Conservation (phyloP, 2,888 invertebrate genomes). For the Gastrophysa polygoni region DNA sequence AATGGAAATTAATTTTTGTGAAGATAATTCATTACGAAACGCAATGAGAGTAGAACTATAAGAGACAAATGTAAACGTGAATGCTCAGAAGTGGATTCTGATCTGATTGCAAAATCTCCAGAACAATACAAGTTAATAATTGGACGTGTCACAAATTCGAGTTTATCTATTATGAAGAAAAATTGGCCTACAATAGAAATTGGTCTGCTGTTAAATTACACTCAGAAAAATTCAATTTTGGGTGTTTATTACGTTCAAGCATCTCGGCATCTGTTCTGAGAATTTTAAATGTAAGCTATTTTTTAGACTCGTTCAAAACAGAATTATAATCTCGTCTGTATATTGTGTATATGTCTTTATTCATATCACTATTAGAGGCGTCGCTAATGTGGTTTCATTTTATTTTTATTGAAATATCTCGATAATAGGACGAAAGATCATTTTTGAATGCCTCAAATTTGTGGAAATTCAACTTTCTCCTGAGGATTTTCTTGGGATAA, state of each 20-base stretch:
- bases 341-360: background rate
- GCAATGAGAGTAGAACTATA: too few species aligned
- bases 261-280: background rate
- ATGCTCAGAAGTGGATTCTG: too few species aligned
- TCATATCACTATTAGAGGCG: background rate
- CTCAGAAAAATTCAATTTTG: background rate
- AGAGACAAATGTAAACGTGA: too few species aligned
- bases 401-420: background rate
- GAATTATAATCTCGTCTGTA: background rate
- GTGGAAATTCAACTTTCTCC: background rate
- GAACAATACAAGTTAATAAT: too few species aligned
- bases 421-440: background rate
- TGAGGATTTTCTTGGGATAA: background rate
- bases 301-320: background rate
- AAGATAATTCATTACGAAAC: too few species aligned
- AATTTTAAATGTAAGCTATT: background rate
- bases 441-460: background rate
- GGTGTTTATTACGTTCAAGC: background rate
- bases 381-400: too few species aligned
- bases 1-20: too few species aligned
- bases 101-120: too few species aligned
- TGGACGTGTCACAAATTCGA: too few species aligned
- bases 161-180: too few species aligned
- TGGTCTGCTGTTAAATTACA: background rate
- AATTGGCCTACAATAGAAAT: too few species aligned